These are phyloP conservation scores for Carassius carassius DNA, from an alignment of 2,113 vertebrate genomes.

Conservation along the genomic window DNA sequence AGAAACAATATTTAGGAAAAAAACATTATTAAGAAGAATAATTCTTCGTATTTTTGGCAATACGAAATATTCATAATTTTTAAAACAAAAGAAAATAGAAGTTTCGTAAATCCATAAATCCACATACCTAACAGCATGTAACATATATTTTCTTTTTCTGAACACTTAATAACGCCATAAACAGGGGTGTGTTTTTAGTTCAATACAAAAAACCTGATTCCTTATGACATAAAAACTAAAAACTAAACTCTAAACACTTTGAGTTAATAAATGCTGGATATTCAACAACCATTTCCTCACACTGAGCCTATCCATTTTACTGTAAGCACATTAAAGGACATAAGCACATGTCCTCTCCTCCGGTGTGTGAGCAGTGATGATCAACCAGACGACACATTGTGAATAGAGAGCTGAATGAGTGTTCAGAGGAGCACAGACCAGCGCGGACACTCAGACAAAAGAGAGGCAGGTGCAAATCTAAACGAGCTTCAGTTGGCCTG, in stretches of 20 bases:
- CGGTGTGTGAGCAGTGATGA: not conserved
- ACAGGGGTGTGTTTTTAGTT: not conserved
- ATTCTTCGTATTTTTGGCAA: no score
- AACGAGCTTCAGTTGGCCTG: conserved; percentile 1
- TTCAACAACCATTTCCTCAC: not conserved
- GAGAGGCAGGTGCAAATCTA: conserved; percentile 58
- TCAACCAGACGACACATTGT: conserved; percentile 55
- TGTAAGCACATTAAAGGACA: not conserved
- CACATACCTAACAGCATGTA: no score
- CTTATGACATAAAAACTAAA: not conserved
- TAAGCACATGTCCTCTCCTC: not conserved
- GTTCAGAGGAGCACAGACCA: conserved; percentile 53
- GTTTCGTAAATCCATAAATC: no score
- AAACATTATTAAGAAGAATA: no score
- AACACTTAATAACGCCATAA: not conserved
- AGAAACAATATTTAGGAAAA: no score
- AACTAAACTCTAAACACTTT: not conserved
- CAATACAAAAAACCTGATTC: not conserved
- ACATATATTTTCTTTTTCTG: not conserved
- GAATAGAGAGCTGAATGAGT: conserved; percentile 57
- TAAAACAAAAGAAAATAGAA: no score
- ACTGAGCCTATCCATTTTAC: not conserved
- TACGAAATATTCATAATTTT: no score
- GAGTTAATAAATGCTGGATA: not conserved
- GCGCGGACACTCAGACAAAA: conserved; percentile 54